phyloP scores from a whole-genome alignment of 2,113 vertebrate species.

The Urocolius indicus region DNA sequence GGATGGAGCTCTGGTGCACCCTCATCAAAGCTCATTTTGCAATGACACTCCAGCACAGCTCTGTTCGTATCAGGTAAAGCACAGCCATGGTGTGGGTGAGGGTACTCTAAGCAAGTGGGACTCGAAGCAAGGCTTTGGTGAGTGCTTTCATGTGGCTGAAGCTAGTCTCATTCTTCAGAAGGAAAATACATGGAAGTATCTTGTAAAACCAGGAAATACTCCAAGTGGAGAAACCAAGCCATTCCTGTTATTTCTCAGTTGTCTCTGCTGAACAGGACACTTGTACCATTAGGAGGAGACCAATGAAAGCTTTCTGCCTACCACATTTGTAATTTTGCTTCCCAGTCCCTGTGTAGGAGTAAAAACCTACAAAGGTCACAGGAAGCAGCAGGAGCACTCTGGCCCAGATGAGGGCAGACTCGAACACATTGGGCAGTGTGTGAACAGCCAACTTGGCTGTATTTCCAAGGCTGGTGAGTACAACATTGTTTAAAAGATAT shows the following conservation, averaged over 20 bases:
- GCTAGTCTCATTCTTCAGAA: background rate
- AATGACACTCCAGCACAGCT: fast-evolving
- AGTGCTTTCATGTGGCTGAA: background rate
- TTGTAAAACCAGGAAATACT: background rate
- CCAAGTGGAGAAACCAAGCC: background rate
- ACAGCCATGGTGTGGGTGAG: fast-evolving
- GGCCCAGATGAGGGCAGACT: background rate
- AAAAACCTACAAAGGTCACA: background rate
- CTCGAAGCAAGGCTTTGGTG: background rate
- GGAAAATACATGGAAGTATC: background rate
- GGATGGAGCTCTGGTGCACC: background rate
- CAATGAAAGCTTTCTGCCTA: background rate
- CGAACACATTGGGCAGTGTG: background rate
- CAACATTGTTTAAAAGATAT: background rate
- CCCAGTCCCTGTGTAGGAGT: background rate
- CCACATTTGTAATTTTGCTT: background rate
- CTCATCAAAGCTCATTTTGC: fast-evolving
- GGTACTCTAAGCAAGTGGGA: background rate
- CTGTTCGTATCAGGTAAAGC: background rate
- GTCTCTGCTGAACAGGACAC: background rate
- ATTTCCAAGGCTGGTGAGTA: background rate
- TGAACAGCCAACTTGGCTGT: background rate
- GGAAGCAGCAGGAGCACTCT: background rate
- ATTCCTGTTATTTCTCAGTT: background rate
- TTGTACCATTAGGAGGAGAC: background rate